Evolutionary conservation across 2,888 invertebrate species (phyloP), one percentile per base, ranked within the genome.

Genomic region (Sarcophaga variegata): DNA sequence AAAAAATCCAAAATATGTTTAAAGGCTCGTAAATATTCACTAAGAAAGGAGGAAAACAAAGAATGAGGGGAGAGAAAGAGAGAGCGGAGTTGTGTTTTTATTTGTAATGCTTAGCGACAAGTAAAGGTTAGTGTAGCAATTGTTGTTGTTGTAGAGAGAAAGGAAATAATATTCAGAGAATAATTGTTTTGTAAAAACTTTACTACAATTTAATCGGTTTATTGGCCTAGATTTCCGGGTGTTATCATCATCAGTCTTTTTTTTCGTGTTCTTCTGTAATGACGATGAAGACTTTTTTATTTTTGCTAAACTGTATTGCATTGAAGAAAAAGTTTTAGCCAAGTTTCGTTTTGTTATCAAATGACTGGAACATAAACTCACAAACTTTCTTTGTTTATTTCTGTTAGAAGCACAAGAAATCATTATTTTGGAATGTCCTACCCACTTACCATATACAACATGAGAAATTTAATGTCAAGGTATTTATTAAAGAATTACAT

Each of bases 121-220:
- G 37, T 86, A 62, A 86, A 86, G 86, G 80, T 78, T 83, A 86
- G 69, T 69, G 37, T 37, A 37, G 37, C 37, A 78, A 22, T 60
- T 45, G 60, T 78, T n/a, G 27, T 71, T 66, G 64, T 54, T 8
- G 79, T 66, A 72, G 37, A 54, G 20, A 79, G 22, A 74, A 45
- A 63, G n/a, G 27, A 67, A 25, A 67, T 22, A 25, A 67, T 22
- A 74, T 37, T n/a, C 8, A 11, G 8, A 17, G 17, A 75, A 37
- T 20, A 17, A 63, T 70, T 70, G 20, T 20, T 70, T 70, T 22
- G n/a, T 47, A 14, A 76, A 75, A 80, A 77, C 60, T 81, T 89
- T 88, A 83, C 88, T 88, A 86, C 70, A 88, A 86, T 85, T 86
- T 88, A 85, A 89, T 88, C 79, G 89, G 88, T 89, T 88, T 88